Conservation (phyloP, 2,888 invertebrate genomes). For the Prostheceraeus crozeri region DNA sequence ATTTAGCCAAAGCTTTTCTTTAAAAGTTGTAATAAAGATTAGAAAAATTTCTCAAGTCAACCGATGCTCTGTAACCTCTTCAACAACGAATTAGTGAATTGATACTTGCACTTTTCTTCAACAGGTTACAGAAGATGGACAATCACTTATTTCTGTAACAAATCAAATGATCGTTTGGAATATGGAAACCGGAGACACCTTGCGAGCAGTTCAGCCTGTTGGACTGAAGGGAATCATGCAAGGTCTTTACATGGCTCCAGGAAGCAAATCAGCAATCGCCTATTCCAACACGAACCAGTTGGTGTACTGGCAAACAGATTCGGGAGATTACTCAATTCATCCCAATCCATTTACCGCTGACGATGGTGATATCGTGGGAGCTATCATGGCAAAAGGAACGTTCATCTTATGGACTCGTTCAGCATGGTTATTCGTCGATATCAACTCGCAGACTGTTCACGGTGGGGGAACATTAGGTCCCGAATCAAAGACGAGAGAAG, state of each 20-base stretch:
- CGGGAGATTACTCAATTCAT: slow-evolving; percentile 78
- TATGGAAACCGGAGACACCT: slow-evolving; percentile 84
- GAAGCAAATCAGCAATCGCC: slow-evolving; percentile 89
- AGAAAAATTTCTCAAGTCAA: too few relatives aligned
- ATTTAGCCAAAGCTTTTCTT: too few relatives aligned
- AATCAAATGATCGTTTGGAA: slow-evolving; percentile 96
- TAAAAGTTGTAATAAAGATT: too few relatives aligned
- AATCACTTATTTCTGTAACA: slow-evolving; percentile 88
- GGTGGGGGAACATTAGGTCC: too few relatives aligned
- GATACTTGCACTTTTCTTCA: slow-evolving; percentile 59
- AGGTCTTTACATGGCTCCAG: slow-evolving; percentile 78
- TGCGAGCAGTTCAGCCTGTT: slow-evolving; percentile 66
- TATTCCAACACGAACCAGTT: slow-evolving; percentile 91
- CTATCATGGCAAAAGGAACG: slow-evolving; percentile 48
- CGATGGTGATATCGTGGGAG: slow-evolving; percentile 47
- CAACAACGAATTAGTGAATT: too few relatives aligned
- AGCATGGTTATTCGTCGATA: too few relatives aligned
- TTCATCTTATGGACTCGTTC: slow-evolving; percentile 42
- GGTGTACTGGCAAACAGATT: slow-evolving; percentile 79
- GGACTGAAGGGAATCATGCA: slow-evolving; percentile 75
- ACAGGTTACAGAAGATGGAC: slow-evolving; percentile 77
- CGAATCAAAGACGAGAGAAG: too few relatives aligned
- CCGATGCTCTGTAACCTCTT: too few relatives aligned
- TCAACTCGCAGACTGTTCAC: too few relatives aligned
- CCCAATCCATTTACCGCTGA: slow-evolving; percentile 60